Evolutionary conservation across 2,888 invertebrate genomes (phyloP), one percentile per base, ranked within the genome.

Genomic region (Leucophora obtusa): DNA sequence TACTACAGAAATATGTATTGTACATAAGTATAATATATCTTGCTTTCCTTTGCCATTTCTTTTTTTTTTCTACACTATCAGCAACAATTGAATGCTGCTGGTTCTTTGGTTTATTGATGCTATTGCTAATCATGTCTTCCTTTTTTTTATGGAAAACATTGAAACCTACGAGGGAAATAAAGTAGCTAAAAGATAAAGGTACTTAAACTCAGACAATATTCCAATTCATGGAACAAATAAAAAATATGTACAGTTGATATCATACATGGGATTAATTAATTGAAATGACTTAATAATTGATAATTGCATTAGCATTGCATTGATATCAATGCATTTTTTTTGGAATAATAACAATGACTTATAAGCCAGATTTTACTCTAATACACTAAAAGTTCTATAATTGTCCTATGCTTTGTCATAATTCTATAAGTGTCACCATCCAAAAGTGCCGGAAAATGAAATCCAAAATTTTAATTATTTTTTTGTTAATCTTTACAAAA

Each of bases 141-240:
- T 72, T 65, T 72, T 33, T 21, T 56, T 28, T 69, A 43, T 50
- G 54, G 43, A 56, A 50, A 15, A 53, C 17, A 63, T 62, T 62
- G 62, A 47, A n/a, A 47, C 1, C n/a, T 18, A 21, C 14, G 50
- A 35, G n/a, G 10, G 18, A 60, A 43, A 9, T 35, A 65, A 65
- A 63, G 56, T 53, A 73, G 54, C 58, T 59, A 54, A 21, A 54
- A 79, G 74, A 74, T 79, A 79, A 79, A 74, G 73, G 73, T 79
- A 79, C 73, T 79, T 79, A 79, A 74, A 72, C 78, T 68, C 72
- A 78, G 72, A 78, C 63, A 68, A 73, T 73, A 78, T 78, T 74
- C 65, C 54, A 74, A 56, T 70, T 66, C 60, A 63, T 58, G 33
- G 38, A 60, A 66, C 43, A 53, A 73, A 47, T 11, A 58, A 68